Conservation (phyloP, 2,888 invertebrate genomes). For the Diplazon laetatorius region DNA sequence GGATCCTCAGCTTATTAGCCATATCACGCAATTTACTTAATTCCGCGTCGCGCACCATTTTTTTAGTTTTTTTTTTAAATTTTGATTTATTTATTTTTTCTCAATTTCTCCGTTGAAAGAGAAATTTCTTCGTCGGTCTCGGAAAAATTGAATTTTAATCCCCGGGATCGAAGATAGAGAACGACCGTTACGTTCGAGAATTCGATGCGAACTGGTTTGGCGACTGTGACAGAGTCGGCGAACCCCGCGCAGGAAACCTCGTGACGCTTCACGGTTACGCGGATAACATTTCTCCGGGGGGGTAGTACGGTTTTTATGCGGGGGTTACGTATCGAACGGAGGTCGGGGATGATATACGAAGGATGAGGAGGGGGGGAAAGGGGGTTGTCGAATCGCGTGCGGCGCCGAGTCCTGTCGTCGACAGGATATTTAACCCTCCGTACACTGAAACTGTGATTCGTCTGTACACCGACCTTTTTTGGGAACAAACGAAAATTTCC, state of each 20-base stretch:
- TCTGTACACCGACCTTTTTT: too few relatives aligned
- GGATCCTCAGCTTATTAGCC: constrained; percentile 86
- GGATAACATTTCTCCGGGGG: constrained; percentile 1
- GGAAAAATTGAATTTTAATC: background rate
- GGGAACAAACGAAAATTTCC: too few relatives aligned
- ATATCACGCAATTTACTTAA: constrained; percentile 83
- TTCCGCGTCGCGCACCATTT: constrained; percentile 74
- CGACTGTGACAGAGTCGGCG: constrained; percentile 46
- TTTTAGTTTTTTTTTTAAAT: too few relatives aligned
- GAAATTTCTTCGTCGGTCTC: constrained; percentile 26
- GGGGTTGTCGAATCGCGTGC: constrained; percentile 40
- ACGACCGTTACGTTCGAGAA: constrained; percentile 61
- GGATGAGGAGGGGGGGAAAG: too few relatives aligned
- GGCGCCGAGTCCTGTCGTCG: constrained; percentile 2
- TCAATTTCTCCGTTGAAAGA: constrained; percentile 36
- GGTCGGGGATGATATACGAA: constrained; percentile 35
- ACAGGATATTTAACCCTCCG: too few relatives aligned
- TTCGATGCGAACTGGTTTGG: constrained; percentile 74
- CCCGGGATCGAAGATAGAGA: background rate
- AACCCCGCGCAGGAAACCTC: constrained; percentile 27
- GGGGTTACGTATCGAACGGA: constrained; percentile 55
- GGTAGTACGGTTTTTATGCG: background rate
- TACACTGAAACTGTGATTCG: too few relatives aligned
- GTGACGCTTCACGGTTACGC: constrained; percentile 38
- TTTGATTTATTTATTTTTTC: too few relatives aligned